Base-by-base conservation (phyloP, 2,888 invertebrate species). In the Ethmia dodecea region DNA sequence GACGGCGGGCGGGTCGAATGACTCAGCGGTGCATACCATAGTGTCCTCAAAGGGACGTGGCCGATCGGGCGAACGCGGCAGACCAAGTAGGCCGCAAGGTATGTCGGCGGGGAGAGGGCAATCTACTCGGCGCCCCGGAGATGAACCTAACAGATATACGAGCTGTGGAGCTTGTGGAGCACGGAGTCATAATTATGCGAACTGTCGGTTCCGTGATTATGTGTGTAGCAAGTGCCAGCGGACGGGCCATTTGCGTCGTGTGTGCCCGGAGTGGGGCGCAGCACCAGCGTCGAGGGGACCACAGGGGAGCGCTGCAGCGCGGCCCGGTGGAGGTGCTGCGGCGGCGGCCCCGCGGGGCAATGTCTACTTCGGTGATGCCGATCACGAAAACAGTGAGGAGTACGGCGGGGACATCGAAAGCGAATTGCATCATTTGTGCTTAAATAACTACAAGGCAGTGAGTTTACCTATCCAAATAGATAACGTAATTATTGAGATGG, bases 401-500 rank as follows among this genome's bases (percentile, higher is more conserved):
- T n/a, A n/a, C n/a, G n/a, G n/a, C n/a, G n/a, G n/a, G n/a, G n/a
- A n/a, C n/a, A n/a, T n/a, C n/a, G n/a, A n/a, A n/a, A n/a, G n/a
- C n/a, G 36, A 38, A 0, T 10, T 44, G 0, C 31, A 46, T 5
- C 42, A 42, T 9, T 31, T 44, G 8, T 35, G 41, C 6, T 38
- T 46, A 9, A 48, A 39, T 1, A 15, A 35, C 4, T 52, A 51
- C 13, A 34, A 35, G 29, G 28, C 49, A 39, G 49, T 51, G 10
- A 45, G 51, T 30, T 3, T 49, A 13, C 4, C 32, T 12, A 5
- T 53, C 0, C 13, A 2, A 5, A 35, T 53, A 2, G 42, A 53
- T 4, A 35, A 31, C 6, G 27, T n/a, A 1, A 5, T 20, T 0
- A 34, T 53, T 10, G 1, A 8, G 4, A 55, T 58, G 54, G 50